Conservation (phyloP, 2,888 invertebrate species). For the Brachyptera putata region DNA sequence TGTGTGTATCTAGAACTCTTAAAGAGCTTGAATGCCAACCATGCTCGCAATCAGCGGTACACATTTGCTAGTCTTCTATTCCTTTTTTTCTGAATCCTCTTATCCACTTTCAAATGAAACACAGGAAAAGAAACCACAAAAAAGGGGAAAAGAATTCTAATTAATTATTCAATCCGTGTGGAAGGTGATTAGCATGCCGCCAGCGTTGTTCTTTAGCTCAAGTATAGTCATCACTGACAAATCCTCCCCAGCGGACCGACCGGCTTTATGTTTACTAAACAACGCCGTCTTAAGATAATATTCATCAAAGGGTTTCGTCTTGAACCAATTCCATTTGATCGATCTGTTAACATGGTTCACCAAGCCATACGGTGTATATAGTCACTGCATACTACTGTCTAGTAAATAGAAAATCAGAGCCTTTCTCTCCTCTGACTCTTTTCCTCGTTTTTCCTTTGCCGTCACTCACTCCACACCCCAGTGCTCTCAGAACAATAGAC, state of each 20-base stretch:
- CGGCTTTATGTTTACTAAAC: constrained; percentile 3
- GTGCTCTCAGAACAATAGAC: constrained; percentile 66
- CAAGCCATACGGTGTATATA: not conserved
- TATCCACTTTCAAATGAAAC: constrained; percentile 20
- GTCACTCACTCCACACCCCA: constrained; percentile 42
- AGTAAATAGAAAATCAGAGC: constrained; percentile 14
- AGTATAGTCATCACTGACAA: constrained; percentile 1
- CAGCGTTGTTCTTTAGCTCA: constrained; percentile 34
- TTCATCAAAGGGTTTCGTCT: not conserved
- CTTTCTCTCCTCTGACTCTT: constrained; percentile 20
- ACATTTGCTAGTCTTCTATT: constrained; percentile 8
- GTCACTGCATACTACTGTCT: not conserved
- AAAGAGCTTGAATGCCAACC: constrained; percentile 1
- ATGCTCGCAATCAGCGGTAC: constrained; percentile 16
- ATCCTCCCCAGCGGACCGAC: not conserved
- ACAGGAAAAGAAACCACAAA: constrained; percentile 36
- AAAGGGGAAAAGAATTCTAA: constrained; percentile 54
- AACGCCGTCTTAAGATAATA: not conserved
- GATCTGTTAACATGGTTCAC: constrained; percentile 16
- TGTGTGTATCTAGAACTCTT: constrained; percentile 12
- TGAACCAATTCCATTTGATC: not conserved
- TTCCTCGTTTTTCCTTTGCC: constrained; percentile 25
- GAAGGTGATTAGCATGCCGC: constrained; percentile 52
- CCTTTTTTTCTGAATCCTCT: constrained; percentile 16
- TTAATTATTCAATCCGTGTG: constrained; percentile 58